A percentile compares a stretch with the other conserved stretches of the same genome.
These are phyloP conservation scores for Cebidichthys violaceus DNA, from an alignment of 2,113 vertebrate genomes.

Conservation along the genomic window DNA sequence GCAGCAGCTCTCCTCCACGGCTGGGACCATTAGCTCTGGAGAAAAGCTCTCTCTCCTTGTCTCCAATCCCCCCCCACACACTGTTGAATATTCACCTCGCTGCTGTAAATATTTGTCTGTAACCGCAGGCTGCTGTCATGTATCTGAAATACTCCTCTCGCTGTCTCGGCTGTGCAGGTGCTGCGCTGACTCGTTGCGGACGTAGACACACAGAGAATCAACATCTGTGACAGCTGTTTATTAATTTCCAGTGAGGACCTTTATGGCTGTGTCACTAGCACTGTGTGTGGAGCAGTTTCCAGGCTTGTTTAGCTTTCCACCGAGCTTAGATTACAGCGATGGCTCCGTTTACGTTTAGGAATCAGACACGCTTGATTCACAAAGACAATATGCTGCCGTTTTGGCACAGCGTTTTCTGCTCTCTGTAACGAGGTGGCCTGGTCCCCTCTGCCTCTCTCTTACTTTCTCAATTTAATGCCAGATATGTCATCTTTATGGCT, in stretches of 20 bases:
- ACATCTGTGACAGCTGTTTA: slow-evolving; percentile 11
- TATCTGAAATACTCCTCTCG: neutral
- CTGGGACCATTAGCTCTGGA: slow-evolving; percentile 4
- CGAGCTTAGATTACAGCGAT: slow-evolving; percentile 33
- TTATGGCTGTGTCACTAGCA: neutral
- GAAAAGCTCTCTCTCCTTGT: slow-evolving; percentile 12
- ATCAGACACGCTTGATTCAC: slow-evolving; percentile 52
- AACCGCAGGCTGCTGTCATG: slow-evolving; percentile 20
- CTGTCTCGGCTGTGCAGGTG: slow-evolving; percentile 12
- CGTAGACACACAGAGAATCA: neutral
- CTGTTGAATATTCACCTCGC: slow-evolving; percentile 40
- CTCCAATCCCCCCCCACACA: neutral
- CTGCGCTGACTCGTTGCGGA: neutral
- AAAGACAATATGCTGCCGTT: slow-evolving; percentile 61
- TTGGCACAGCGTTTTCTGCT: slow-evolving; percentile 45
- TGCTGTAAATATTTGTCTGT: slow-evolving; percentile 60
- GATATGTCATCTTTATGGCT: slow-evolving; percentile 39
- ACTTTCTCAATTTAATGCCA: neutral
- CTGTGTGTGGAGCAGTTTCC: slow-evolving; percentile 29
- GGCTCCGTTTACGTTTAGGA: slow-evolving; percentile 44
- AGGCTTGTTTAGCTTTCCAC: slow-evolving; percentile 49
- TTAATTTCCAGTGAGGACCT: slow-evolving; percentile 11
- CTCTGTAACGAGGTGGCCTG: slow-evolving; percentile 4
- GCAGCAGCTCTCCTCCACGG: slow-evolving; percentile 13
- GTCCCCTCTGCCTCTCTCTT: slow-evolving; percentile 8